phyloP scores from a whole-genome alignment of 2,888 invertebrate species.

The Drosophila seclusa region DNA sequence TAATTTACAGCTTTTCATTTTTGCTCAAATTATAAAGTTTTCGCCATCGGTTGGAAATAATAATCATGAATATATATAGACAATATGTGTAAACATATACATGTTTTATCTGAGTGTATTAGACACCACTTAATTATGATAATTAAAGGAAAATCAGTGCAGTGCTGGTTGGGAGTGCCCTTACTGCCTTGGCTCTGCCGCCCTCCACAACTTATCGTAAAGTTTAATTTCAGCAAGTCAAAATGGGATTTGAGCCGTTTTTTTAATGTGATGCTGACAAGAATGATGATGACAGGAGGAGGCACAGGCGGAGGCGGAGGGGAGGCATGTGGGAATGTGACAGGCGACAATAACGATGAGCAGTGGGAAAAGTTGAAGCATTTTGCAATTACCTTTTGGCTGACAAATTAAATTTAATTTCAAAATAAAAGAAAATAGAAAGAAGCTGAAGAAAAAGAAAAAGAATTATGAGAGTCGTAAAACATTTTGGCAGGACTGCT shows the following conservation, averaged over 20 bases:
- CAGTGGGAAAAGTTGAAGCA: conserved; percentile 25
- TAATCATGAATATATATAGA: background rate
- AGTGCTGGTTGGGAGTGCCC: conserved; percentile 33
- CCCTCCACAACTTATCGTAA: conserved; percentile 37
- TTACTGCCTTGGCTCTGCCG: conserved; percentile 34
- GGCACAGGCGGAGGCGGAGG: background rate
- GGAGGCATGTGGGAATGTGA: background rate
- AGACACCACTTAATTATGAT: conserved; percentile 63
- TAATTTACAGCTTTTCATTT: background rate
- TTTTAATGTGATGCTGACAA: conserved; percentile 31
- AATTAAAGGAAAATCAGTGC: conserved; percentile 73
- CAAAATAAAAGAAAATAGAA: conserved; percentile 44
- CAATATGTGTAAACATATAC: background rate
- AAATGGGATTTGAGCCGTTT: conserved; percentile 50
- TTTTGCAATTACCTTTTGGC: conserved; percentile 56
- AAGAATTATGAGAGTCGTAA: conserved; percentile 58
- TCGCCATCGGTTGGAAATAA: background rate
- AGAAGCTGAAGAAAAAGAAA: conserved; percentile 1
- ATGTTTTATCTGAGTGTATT: conserved; percentile 1
- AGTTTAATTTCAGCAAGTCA: conserved; percentile 52
- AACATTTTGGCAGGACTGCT: conserved; percentile 55
- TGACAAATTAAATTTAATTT: conserved; percentile 69
- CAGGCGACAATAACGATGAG: conserved; percentile 9
- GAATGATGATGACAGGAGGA: conserved; percentile 19
- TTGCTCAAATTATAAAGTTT: background rate